Conservation (phyloP, 1,140 invertebrate species). For the Panagrolaimus sp. region DNA sequence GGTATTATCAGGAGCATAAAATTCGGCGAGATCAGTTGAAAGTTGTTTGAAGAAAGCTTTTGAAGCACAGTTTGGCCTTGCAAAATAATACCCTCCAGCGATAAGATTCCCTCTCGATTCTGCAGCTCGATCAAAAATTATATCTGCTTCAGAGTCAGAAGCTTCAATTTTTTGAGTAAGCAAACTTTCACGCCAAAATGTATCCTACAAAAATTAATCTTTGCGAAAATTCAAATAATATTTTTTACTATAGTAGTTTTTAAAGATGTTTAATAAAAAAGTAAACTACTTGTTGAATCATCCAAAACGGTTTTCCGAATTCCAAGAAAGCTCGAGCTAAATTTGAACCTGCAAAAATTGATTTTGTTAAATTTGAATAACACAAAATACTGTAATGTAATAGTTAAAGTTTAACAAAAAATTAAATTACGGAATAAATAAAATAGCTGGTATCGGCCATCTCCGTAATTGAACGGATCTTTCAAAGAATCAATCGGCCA, state of each 20-base stretch:
- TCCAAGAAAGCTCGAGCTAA: constrained; percentile 45
- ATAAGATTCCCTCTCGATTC: constrained; percentile 35
- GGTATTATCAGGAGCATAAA: constrained; percentile 33
- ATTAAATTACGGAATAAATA: constrained; percentile 50
- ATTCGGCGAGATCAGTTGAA: constrained; percentile 27
- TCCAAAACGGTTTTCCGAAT: constrained; percentile 52
- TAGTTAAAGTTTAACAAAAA: too few relatives aligned
- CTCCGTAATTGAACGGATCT: constrained; percentile 55
- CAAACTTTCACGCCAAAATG: constrained; percentile 45
- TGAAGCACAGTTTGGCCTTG: constrained; percentile 23
- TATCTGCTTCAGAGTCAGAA: not conserved
- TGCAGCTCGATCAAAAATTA: constrained; percentile 42
- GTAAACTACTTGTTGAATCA: constrained; percentile 51
- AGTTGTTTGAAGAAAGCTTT: constrained; percentile 28
- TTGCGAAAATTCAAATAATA: not conserved
- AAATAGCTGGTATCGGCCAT: constrained; percentile 54
- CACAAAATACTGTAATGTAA: too few relatives aligned
- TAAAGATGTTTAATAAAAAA: not conserved
- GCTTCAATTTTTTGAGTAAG: constrained; percentile 45
- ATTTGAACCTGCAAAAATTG: too few relatives aligned
- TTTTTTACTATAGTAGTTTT: constrained; percentile 14
- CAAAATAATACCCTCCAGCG: constrained; percentile 43
- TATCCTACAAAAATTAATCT: constrained; percentile 35
- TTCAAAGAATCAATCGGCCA: constrained; percentile 51
- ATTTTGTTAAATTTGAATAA: too few relatives aligned